These are phyloP conservation scores for Synodontis membranacea DNA, from an alignment of 2,113 vertebrate species.

Conservation along the genomic window DNA sequence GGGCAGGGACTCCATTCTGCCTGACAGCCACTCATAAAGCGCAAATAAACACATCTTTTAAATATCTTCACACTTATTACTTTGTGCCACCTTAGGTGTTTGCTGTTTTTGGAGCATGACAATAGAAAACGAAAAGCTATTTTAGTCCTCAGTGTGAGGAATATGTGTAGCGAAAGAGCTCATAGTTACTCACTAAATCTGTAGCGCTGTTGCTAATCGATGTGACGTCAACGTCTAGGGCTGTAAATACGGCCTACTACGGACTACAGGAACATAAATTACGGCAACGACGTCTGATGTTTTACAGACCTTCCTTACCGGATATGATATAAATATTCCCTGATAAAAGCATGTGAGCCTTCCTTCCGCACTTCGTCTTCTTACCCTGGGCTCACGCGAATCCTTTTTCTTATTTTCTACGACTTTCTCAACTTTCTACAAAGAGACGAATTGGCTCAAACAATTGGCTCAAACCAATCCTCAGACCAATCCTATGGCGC, in stretches of 20 bases:
- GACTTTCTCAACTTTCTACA: not conserved
- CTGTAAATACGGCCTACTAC: not conserved
- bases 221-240: not conserved
- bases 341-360: not conserved
- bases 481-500: not conserved
- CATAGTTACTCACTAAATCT: not conserved
- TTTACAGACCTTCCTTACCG: too few relatives aligned
- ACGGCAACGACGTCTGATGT: too few relatives aligned
- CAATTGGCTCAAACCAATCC: not conserved
- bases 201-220: not conserved
- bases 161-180: conserved; percentile 7
- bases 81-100: conserved; percentile 50
- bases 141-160: not conserved
- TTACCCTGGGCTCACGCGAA: not conserved
- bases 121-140: not conserved
- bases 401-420: not conserved
- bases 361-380: not conserved
- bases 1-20: conserved; percentile 56
- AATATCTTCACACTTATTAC: conserved; percentile 58
- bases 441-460: not conserved
- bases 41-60: conserved; percentile 51
- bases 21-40: conserved; percentile 52
- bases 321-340: too few relatives aligned
- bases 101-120: conserved; percentile 16
- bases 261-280: not conserved